Evolutionary conservation across 2,113 vertebrate genomes (phyloP).

Genomic region (Thymallus thymallus): DNA sequence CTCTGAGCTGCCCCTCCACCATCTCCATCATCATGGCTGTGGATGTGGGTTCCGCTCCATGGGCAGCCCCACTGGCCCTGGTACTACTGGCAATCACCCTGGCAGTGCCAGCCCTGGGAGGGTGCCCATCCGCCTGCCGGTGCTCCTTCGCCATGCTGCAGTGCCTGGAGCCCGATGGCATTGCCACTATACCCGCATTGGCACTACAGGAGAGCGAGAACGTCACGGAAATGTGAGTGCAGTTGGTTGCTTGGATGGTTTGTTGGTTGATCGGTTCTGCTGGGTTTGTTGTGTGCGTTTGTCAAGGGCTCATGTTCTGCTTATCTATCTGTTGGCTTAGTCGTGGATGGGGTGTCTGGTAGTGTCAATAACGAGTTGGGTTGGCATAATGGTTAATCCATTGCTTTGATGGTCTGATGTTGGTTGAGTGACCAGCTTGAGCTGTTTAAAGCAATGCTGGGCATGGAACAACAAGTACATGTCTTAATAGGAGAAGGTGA

Average conservation of each 20-base stretch:
- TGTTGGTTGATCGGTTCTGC: constrained; percentile 9
- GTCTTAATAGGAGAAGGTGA: neutral
- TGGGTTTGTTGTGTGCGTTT: neutral
- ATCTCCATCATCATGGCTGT: constrained; percentile 45
- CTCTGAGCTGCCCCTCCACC: neutral
- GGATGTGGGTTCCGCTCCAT: constrained; percentile 20
- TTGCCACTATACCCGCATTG: constrained; percentile 65
- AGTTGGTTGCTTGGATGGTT: neutral
- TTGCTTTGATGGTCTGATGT: neutral
- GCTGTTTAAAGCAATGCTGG: neutral
- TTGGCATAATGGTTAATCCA: neutral
- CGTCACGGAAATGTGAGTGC: constrained; percentile 79
- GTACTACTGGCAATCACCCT: constrained; percentile 46
- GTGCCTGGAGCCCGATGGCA: constrained; percentile 68
- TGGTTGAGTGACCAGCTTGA: neutral
- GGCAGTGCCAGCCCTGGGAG: constrained; percentile 41
- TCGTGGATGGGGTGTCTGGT: neutral
- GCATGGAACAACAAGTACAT: constrained; percentile 14
- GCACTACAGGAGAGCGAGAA: constrained; percentile 73
- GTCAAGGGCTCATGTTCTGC: constrained; percentile 4
- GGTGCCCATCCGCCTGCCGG: constrained; percentile 70
- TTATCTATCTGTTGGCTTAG: neutral
- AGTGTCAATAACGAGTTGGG: neutral
- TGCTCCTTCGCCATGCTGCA: constrained; percentile 72
- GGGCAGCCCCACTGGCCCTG: constrained; percentile 40